A percentile compares a stretch with the other conserved stretches of the same genome.
Conservation (phyloP, 2,888 invertebrate species). For the Polydrusus pterygomalis region DNA sequence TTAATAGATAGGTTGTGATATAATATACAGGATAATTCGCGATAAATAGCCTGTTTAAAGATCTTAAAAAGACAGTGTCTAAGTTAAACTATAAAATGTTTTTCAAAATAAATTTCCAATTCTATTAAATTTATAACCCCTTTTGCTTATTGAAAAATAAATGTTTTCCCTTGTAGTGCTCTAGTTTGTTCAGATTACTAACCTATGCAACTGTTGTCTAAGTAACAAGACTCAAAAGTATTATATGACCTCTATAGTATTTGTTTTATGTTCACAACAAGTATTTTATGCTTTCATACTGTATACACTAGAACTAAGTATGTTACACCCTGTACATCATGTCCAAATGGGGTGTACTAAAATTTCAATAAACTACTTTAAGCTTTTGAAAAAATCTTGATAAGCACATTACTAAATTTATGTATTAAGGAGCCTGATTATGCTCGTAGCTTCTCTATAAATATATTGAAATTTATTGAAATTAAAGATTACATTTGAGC, state of each 20-base stretch:
- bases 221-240: conserved; percentile 47
- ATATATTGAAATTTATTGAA: too few relatives aligned
- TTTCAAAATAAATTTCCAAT: too few relatives aligned
- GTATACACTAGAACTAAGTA: background rate
- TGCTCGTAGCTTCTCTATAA: background rate
- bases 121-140: too few relatives aligned
- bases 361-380: background rate
- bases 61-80: too few relatives aligned
- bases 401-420: too few relatives aligned
- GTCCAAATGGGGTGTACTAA: background rate
- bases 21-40: too few relatives aligned
- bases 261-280: conserved; percentile 12
- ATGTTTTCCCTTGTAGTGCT: too few relatives aligned
- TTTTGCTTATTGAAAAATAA: too few relatives aligned
- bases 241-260: background rate
- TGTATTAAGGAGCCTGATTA: too few relatives aligned
- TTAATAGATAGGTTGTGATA: too few relatives aligned
- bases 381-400: background rate
- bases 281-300: background rate
- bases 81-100: too few relatives aligned
- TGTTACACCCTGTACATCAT: background rate
- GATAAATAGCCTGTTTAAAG: too few relatives aligned
- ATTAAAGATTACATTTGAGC: background rate
- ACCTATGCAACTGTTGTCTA: conserved; percentile 13
- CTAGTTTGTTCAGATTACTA: conserved; percentile 3